Evolutionary conservation across 2,888 invertebrate genomes (phyloP).

Genomic region (Plebejus argus): DNA sequence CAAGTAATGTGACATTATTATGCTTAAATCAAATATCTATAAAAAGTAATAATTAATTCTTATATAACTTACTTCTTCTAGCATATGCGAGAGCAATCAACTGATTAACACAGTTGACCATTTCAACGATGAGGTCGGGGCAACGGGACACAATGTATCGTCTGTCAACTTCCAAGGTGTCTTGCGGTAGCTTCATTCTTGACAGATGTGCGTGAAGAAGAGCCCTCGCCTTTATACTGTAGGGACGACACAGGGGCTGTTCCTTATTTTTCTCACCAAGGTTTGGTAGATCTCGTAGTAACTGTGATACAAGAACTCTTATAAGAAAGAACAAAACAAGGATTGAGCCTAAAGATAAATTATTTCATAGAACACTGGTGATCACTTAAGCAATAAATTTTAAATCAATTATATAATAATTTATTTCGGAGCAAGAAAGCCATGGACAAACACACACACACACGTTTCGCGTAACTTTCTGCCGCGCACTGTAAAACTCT

Average conservation of each 20-base stretch:
- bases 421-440: not conserved
- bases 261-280: slow-evolving; percentile 98
- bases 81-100: slow-evolving; percentile 95
- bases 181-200: slow-evolving; percentile 88
- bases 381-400: too few species aligned
- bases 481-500: too few species aligned
- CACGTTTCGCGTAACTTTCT: too few species aligned
- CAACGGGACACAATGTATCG: slow-evolving; percentile 93
- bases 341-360: too few species aligned
- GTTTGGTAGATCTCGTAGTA: slow-evolving; percentile 94
- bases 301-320: slow-evolving; percentile 66
- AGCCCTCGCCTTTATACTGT: slow-evolving; percentile 96
- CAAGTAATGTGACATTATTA: not conserved
- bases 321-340: too few species aligned
- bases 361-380: too few species aligned
- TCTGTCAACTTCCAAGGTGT: slow-evolving; percentile 91
- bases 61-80: slow-evolving; percentile 86
- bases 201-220: slow-evolving; percentile 97
- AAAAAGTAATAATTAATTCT: not conserved
- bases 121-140: slow-evolving; percentile 97
- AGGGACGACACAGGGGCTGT: slow-evolving; percentile 93
- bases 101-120: slow-evolving; percentile 97
- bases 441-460: not conserved
- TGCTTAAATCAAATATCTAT: not conserved
- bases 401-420: not conserved